Conservation (phyloP, 2,888 invertebrate genomes). For the Eilema depressum region DNA sequence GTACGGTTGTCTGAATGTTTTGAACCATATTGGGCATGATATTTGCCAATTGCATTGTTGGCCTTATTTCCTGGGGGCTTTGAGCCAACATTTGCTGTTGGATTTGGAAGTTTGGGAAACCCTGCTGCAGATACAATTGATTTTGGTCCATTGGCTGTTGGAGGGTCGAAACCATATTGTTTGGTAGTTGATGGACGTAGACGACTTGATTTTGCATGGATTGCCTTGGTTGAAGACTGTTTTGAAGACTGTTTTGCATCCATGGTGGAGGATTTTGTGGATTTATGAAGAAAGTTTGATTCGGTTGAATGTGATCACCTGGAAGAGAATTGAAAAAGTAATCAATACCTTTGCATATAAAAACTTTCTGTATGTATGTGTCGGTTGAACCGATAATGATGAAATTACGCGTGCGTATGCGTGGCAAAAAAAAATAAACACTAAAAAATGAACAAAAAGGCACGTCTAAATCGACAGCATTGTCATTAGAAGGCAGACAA, state of each 20-base stretch:
- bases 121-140: slow-evolving; percentile 73
- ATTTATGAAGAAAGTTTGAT: slow-evolving; percentile 75
- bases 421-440: background rate
- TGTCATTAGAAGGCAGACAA: background rate
- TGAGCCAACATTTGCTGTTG: slow-evolving; percentile 69
- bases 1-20: slow-evolving; percentile 51
- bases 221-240: slow-evolving; percentile 47
- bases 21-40: slow-evolving; percentile 58
- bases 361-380: background rate
- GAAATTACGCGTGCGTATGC: background rate
- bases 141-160: slow-evolving; percentile 74
- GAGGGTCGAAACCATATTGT: slow-evolving; percentile 66
- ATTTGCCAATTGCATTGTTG: slow-evolving; percentile 56
- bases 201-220: slow-evolving; percentile 70
- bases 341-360: background rate
- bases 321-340: slow-evolving; percentile 27
- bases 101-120: slow-evolving; percentile 68
- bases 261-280: slow-evolving; percentile 81
- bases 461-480: background rate
- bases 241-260: slow-evolving; percentile 70
- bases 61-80: slow-evolving; percentile 58
- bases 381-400: background rate
- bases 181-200: slow-evolving; percentile 76
- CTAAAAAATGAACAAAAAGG: background rate
- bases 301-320: slow-evolving; percentile 77